Conservation (phyloP, 2,888 invertebrate species). For the Eupithecia tripunctaria region DNA sequence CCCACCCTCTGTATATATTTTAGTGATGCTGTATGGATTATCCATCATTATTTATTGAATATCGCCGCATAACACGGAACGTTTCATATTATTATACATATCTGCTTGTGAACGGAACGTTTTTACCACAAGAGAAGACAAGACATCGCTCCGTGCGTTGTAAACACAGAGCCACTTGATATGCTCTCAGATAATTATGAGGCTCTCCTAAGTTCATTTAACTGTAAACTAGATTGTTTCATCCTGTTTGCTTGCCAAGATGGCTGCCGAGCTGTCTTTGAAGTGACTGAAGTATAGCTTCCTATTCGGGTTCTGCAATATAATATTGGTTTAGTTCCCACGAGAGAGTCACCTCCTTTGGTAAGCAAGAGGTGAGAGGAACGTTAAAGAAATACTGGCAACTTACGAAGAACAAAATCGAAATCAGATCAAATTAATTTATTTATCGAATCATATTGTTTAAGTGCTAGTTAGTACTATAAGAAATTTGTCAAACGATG, state of each 20-base stretch:
- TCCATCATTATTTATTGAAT: too few species aligned
- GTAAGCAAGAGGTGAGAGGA: not conserved
- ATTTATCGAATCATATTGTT: too few species aligned
- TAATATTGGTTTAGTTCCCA: not conserved
- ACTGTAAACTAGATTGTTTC: conserved; percentile 51
- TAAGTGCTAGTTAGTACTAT: too few species aligned
- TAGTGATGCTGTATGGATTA: too few species aligned
- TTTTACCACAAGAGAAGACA: not conserved
- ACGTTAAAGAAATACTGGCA: not conserved
- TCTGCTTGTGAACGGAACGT: not conserved
- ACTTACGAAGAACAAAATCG: too few species aligned
- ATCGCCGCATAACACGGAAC: not conserved
- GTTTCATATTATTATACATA: too few species aligned
- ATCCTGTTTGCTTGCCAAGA: conserved; percentile 23
- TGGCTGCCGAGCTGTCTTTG: conserved; percentile 2
- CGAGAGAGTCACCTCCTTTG: not conserved
- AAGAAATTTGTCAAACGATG: too few species aligned
- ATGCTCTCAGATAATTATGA: conserved; percentile 40
- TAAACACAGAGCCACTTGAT: not conserved
- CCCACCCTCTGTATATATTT: not conserved
- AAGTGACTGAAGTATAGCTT: not conserved
- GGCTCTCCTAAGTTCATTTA: conserved; percentile 45
- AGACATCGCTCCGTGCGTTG: not conserved
- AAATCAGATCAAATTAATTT: too few species aligned
- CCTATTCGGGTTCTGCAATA: not conserved